Evolutionary conservation across 2,113 vertebrate genomes (phyloP), one percentile per base, ranked within the genome.

Genomic region (Sinocyclocheilus rhinocerous): DNA sequence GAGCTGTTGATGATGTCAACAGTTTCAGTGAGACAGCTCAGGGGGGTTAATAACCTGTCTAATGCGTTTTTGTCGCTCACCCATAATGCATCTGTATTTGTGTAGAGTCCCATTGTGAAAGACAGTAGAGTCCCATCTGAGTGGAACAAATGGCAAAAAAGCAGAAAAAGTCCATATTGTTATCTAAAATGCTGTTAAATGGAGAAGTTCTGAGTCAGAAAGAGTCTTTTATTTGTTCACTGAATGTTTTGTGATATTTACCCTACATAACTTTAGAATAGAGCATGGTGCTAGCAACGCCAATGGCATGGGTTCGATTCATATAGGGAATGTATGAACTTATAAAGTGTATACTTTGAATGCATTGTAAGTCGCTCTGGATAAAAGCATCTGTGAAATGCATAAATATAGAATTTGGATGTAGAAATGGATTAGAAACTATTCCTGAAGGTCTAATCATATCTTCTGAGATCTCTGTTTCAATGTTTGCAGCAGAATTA

Each of bases 1-100:
- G 72, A 45, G 73, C 45, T 59, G 65, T 42, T 79, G 59, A 65
- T 81, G 81, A 86, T 85, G 24, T 65, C 65, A 67, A 24, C 84
- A 82, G 86, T 87, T 86, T 83, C 80, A 84, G 26, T 33, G 42
- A 73, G 63, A 48, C 50, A 29, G 52, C 26, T 18, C 39, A 13
- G 15, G 77, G 61, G 10, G 33, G 24, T 55, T 33, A 55, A 48
- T 48, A 77, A 77, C 26, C 13, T 33, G 50, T 55, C 50, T 77
- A 2, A 26, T 77, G 13, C 0, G 13, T 42, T 26, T 45, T 81
- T 45, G 79, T 29, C 24, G 10, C 5, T 11, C 22, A 36, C 24
- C 42, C 39, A 69, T 63, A 82, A 82, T 82, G 63, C 24, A 69
- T 33, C 42, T 82, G 81, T 22, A 22, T 69, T 29, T 82, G 42